Percentiles rank a stretch among this genome's conserved stretches.
Evolutionary conservation across 23 tunicate genomes (phyloP).

Genomic region (Diplosoma virens): DNA sequence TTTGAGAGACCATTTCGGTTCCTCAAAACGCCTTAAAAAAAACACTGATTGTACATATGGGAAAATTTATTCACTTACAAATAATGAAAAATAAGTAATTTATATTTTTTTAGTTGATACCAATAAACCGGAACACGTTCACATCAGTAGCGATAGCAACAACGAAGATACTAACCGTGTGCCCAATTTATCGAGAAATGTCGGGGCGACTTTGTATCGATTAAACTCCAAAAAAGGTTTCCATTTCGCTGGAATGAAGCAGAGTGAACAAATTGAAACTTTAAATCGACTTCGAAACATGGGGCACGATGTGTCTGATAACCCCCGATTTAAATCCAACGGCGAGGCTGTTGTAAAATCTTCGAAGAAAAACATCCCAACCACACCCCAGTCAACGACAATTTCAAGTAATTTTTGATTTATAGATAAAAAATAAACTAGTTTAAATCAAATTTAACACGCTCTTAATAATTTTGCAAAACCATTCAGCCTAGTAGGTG

Average conservation of each 20-base stretch:
- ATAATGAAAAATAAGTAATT: no score
- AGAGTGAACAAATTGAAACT: neutral
- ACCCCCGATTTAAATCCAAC: neutral
- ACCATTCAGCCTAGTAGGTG: no score
- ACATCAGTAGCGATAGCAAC: neutral
- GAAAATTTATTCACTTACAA: no score
- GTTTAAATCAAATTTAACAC: no score
- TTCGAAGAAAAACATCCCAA: no score
- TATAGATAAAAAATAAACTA: no score
- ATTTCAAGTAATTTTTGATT: neutral
- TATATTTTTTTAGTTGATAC: no score
- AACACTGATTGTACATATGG: no score
- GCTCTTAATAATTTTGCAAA: no score
- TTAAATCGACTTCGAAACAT: neutral
- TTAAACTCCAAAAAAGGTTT: neutral
- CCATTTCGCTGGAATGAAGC: neutral
- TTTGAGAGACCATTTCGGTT: no score
- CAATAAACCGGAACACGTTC: neutral
- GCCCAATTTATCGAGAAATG: neutral
- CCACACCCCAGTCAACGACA: neutral
- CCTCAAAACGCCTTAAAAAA: no score
- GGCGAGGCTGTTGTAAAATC: neutral
- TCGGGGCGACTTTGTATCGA: slow-evolving; percentile 9
- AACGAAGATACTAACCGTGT: neutral
- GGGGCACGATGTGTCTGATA: neutral